Base-by-base conservation (phyloP, 2,113 vertebrate genomes). In the Rhinoderma darwinii region DNA sequence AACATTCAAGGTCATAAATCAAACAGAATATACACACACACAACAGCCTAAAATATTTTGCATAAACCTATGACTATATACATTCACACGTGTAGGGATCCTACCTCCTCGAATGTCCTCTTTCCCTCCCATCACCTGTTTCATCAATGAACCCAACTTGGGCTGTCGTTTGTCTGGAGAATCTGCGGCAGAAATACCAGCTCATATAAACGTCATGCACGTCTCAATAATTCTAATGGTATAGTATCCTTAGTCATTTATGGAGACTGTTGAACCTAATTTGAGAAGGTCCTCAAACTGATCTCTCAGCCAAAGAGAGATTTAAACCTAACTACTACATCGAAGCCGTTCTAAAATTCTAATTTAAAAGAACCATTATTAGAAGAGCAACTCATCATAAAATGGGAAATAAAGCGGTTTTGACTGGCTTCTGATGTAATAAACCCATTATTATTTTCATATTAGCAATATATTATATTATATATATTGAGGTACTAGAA, bases 101-200 rank as follows among this genome's bases (percentile, higher is more conserved):
- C 91, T 93, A 94, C 92, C 97, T 96, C 96, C 97, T 1, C 94
- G 94, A 92, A 94, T 95, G 39, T 96, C 96, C 84, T 96, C 96
- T 92, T 95, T 97, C 90, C 91, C 90, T 72, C 96, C 96, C 95
- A 97, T 96, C 92, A 97, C 96, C 93, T 97, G 96, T 91, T 97
- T 98, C 95, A 98, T 96, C 90, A 98, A 95, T 56, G 94, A 96
- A 88, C 96, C 96, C 86, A 97, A 95, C 94, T 96, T 97, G 32
- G 96, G 96, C 91, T 96, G 96, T 56, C 96, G 91, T 91, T 96
- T 97, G 90, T 97, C 96, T 47, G 95, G 95, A 17, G 94, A 95
- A 92, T 98, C 97, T 98, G 94, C 32, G 88, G 93, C 91, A 89
- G 92, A 54, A 92, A 92, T 0, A 77, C 90, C 84, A 89, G 90